Percentiles rank a stretch among this genome's conserved stretches.
phyloP scores from a whole-genome alignment of 2,888 invertebrate species.

The Pachydiplax longipennis region DNA sequence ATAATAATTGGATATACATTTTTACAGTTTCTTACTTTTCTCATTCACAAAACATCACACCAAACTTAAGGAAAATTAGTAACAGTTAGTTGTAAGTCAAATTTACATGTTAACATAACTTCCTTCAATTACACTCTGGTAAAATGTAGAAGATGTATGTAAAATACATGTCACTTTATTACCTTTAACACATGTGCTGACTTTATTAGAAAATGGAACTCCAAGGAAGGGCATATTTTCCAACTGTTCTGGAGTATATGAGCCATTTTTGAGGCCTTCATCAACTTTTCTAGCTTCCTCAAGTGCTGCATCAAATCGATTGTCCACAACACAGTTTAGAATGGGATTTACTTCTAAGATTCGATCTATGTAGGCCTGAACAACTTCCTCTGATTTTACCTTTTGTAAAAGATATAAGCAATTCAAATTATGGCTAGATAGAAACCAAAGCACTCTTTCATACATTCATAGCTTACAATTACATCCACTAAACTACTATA shows the following conservation, averaged over 20 bases:
- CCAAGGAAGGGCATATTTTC: conserved; percentile 82
- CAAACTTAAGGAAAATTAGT: too few relatives aligned
- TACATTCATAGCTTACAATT: too few relatives aligned
- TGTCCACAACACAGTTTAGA: conserved; percentile 84
- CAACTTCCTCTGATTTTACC: conserved; percentile 73
- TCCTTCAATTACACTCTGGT: too few relatives aligned
- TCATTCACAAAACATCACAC: too few relatives aligned
- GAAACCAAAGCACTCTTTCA: too few relatives aligned
- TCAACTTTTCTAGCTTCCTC: conserved; percentile 80
- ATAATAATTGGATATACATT: too few relatives aligned
- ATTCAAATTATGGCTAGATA: not conserved
- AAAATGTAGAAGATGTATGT: too few relatives aligned
- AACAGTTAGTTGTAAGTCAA: too few relatives aligned
- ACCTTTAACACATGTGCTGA: conserved; percentile 81
- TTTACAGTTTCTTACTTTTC: too few relatives aligned
- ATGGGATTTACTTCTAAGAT: conserved; percentile 78
- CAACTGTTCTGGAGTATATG: conserved; percentile 69
- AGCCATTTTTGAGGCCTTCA: conserved; percentile 66
- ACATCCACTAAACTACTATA: too few relatives aligned
- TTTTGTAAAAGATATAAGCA: conserved; percentile 50
- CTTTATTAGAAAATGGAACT: conserved; percentile 92
- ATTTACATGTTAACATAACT: too few relatives aligned
- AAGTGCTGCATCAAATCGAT: conserved; percentile 79
- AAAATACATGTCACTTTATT: conserved; percentile 48
- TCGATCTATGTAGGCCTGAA: conserved; percentile 76